Evolutionary conservation across 2,888 invertebrate genomes (phyloP), one percentile per base, ranked within the genome.

Genomic region (Doris montereyensis): DNA sequence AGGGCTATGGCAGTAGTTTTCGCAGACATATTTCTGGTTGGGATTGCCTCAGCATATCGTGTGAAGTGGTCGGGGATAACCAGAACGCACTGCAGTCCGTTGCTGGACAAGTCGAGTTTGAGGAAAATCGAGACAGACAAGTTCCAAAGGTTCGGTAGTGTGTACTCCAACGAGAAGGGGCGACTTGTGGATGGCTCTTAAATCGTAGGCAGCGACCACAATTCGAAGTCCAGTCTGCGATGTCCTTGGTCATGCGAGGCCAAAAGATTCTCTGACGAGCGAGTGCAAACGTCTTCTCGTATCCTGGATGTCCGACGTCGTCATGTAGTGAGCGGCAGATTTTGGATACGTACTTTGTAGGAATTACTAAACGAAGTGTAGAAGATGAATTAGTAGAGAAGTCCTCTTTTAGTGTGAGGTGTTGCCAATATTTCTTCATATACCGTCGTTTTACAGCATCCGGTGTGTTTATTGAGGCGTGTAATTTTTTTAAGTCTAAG

Each of bases 41-140:
- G 83, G 24, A 83, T 41, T 1, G 85, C 83, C 30, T 78, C 78
- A 1, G 84, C 81, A 34, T 76, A 86, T 67, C 84, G 83, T 26
- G 82, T 83, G 77, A 84, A 86, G 21, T 83, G 78, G 68, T 84
- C 85, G 1, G 84, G 82, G 75, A 85, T 79, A 2, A 85, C 84
- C 24, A 86, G 67, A 3, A 85, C 83, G 70, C 84, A 82, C 65
- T 85, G 84, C 2, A 57, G 17, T 10, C 83, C 83, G 78, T 80
- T 73, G 17, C 52, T 62, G 21, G 80, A 77, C 70, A 28, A 68
- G 34, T 85, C 82, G 41, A 85, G 68, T 2, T 80, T 24, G 0
- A 82, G 81, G n/a, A 62, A 85, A 86, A 76, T 85, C 85, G 21
- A 85, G 80, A 2, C 82, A 81, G 4, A 86, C 67, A 17, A 83